Percentiles rank a stretch among this genome's conserved stretches.
Conservation (phyloP, 2,113 vertebrate genomes). For the Phyllopteryx taeniolatus region DNA sequence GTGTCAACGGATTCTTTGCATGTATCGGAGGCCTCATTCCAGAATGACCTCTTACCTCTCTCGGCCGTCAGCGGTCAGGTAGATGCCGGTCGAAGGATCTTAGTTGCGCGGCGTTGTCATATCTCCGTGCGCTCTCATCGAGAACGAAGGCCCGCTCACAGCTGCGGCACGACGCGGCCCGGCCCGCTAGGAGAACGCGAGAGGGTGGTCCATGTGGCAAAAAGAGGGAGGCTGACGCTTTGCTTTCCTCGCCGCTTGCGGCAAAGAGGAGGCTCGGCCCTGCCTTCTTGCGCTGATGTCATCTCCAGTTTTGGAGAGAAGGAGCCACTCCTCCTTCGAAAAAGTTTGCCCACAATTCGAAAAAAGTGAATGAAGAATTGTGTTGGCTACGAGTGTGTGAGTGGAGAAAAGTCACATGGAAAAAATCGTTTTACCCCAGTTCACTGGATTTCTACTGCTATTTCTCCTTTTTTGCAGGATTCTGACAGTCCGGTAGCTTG, state of each 20-base stretch:
- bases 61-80: conserved; percentile 23
- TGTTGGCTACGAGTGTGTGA: neutral
- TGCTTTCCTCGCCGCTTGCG: conserved; percentile 38
- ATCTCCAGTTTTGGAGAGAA: conserved; percentile 27
- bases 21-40: neutral
- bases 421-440: neutral
- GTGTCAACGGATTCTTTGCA: neutral
- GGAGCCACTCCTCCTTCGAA: conserved; percentile 33
- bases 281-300: conserved; percentile 58
- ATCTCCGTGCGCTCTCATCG: conserved; percentile 58
- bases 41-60: conserved; percentile 37
- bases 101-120: conserved; percentile 39
- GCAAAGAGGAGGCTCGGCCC: conserved; percentile 37
- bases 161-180: conserved; percentile 35
- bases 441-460: neutral
- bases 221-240: conserved; percentile 56
- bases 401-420: no score
- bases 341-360: conserved; percentile 27
- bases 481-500: conserved; percentile 31
- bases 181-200: conserved; percentile 34
- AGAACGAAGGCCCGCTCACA: conserved; percentile 34
- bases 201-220: conserved; percentile 55
- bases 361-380: conserved; percentile 9
- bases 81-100: conserved; percentile 32
- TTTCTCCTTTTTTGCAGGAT: neutral